Percentiles rank a stretch among this genome's conserved stretches.
phyloP scores from a whole-genome alignment of 2,797 vertebrate species.

The Pempheris klunzingeri region DNA sequence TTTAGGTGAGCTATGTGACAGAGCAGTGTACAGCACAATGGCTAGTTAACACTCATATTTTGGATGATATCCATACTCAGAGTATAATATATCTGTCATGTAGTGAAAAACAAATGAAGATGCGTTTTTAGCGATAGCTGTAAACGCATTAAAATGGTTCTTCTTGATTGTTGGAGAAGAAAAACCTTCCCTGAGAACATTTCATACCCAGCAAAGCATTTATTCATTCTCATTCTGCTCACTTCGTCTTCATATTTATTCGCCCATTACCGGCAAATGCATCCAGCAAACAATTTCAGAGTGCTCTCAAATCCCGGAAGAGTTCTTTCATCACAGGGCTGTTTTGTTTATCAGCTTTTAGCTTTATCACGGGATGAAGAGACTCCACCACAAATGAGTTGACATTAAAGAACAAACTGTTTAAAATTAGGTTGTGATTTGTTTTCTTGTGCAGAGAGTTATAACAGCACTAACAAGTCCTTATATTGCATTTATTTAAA shows the following conservation, averaged over 20 bases:
- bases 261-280: conserved; percentile 54
- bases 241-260: conserved; percentile 52
- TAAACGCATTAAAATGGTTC: background rate
- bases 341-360: conserved; percentile 44
- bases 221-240: conserved; percentile 54
- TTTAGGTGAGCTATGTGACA: too few species aligned
- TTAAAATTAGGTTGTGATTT: conserved; percentile 34
- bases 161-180: background rate
- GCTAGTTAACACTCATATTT: too few species aligned
- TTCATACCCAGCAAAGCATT: conserved; percentile 21
- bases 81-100: too few species aligned
- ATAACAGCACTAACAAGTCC: background rate
- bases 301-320: conserved; percentile 37
- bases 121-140: background rate
- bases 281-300: conserved; percentile 39
- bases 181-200: conserved; percentile 13
- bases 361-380: conserved; percentile 44
- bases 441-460: background rate
- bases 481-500: background rate
- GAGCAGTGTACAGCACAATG: too few species aligned
- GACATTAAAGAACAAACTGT: conserved; percentile 35
- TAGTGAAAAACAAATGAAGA: background rate
- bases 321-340: conserved; percentile 45
- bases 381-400: conserved; percentile 18
- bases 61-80: too few species aligned